A percentile compares a stretch with the other conserved stretches of the same genome.
Conservation (phyloP, 53 echinoderm and acorn worm genomes). For the Holothuria leucospilota region DNA sequence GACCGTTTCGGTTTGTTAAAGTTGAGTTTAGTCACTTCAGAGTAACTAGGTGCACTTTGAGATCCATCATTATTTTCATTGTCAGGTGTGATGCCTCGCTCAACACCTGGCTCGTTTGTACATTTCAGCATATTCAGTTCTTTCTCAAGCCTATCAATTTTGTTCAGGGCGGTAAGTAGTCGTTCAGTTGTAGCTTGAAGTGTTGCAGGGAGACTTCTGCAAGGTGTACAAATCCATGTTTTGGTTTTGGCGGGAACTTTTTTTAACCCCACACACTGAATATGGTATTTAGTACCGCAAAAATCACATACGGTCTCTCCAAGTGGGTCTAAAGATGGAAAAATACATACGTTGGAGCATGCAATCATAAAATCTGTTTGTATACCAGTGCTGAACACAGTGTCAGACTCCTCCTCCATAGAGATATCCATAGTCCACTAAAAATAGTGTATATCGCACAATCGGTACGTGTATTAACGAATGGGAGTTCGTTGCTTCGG, state of each 20-base stretch:
- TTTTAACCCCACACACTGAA: slow-evolving; percentile 11
- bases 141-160: slow-evolving; percentile 22
- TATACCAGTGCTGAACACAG: no score
- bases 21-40: not conserved
- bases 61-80: no score
- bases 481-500: no score
- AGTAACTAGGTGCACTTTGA: not conserved
- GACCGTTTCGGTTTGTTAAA: not conserved
- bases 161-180: not conserved
- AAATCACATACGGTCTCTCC: not conserved
- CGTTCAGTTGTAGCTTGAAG: not conserved
- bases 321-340: no score
- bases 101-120: no score
- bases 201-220: slow-evolving; percentile 22
- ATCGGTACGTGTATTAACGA: no score
- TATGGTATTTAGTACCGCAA: slow-evolving; percentile 25
- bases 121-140: not conserved
- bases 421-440: no score
- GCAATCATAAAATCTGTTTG: no score
- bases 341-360: no score
- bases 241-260: slow-evolving; percentile 26
- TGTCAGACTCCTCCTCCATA: no score
- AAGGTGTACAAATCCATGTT: not conserved
- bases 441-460: no score
- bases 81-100: no score